Evolutionary conservation across 2,113 vertebrate genomes (phyloP), one percentile per base, ranked within the genome.

Genomic region (Strigops habroptila): DNA sequence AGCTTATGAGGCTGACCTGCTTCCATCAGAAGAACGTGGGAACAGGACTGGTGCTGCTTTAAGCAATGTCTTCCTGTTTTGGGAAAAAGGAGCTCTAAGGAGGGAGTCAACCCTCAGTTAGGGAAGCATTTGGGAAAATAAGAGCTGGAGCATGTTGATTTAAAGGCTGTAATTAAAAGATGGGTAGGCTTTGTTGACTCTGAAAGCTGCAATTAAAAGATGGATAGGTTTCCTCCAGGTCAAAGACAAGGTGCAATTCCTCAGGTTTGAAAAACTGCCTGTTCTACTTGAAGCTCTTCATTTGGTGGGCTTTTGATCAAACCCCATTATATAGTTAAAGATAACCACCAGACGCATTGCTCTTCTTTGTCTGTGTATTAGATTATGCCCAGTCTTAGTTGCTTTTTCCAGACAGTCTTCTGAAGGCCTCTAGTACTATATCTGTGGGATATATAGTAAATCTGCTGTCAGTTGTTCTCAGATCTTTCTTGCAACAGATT

Each of bases 251-350:
- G 41, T 35, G 24, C 8, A 52, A 0, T 23, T 41, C 35, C 8
- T 25, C 22, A 44, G 44, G 31, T 18, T 1, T 68, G 55, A 13
- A 31, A 49, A 77, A 2, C 39, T 49, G 24, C 28, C 43, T 53
- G 0, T 75, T 46, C 55, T 70, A 19, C 55, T 7, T 5, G 22
- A 18, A 21, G n/a, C 15, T 39, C 69, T 25, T 27, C 28, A 1
- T 3, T 59, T 12, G 46, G 39, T 8, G 37, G 59, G 23, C 9
- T 27, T 3, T 7, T 18, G 35, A 41, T 14, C 64, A 57, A 41
- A 51, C 1, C 16, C 37, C 18, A 0, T 2, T 2, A 2, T 1
- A 1, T 3, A 5, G 22, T 12, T 4, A 10, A 35, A n/a, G 43
- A 2, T 1, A 43, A 18, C 7, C 23, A 12, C 65, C 31, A 59